A percentile compares a stretch with the other conserved stretches of the same genome.
These are phyloP conservation scores for Macaria liturata DNA, from an alignment of 2,888 invertebrate genomes.

Conservation along the genomic window DNA sequence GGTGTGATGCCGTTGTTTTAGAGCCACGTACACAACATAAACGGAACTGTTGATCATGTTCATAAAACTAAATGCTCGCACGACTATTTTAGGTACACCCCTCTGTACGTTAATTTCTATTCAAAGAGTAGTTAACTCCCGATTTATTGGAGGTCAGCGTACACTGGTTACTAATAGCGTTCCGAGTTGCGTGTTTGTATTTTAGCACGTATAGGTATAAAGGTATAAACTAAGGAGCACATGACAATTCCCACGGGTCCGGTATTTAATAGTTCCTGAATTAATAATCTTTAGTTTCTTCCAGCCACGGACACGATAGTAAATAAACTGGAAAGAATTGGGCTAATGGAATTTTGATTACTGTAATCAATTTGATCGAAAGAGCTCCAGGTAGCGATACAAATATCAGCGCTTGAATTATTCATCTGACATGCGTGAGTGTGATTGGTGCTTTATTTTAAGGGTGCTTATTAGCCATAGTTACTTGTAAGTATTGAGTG, in stretches of 20 bases:
- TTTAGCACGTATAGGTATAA: slow-evolving; percentile 32
- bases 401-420: background rate
- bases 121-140: slow-evolving; percentile 18
- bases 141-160: slow-evolving; percentile 29
- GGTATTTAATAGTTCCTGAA: slow-evolving; percentile 18
- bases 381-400: slow-evolving; percentile 1
- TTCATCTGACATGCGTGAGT: background rate
- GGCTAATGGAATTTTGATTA: slow-evolving; percentile 23
- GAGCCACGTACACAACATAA: slow-evolving; percentile 24
- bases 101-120: slow-evolving; percentile 18
- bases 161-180: slow-evolving; percentile 25
- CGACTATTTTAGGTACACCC: slow-evolving; percentile 21
- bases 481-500: too few relatives aligned
- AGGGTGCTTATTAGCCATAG: too few relatives aligned
- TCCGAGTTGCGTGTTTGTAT: slow-evolving; percentile 37
- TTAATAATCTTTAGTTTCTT: slow-evolving; percentile 17
- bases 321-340: slow-evolving; percentile 18
- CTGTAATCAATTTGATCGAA: slow-evolving; percentile 14
- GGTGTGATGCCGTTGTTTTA: too few relatives aligned
- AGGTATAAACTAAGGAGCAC: slow-evolving; percentile 32
- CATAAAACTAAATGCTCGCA: slow-evolving; percentile 26
- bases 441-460: too few relatives aligned
- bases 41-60: slow-evolving; percentile 21
- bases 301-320: slow-evolving; percentile 10
- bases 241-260: slow-evolving; percentile 40